These are phyloP conservation scores for Masticophis lateralis DNA, from an alignment of 2,797 vertebrate genomes.

Conservation along the genomic window DNA sequence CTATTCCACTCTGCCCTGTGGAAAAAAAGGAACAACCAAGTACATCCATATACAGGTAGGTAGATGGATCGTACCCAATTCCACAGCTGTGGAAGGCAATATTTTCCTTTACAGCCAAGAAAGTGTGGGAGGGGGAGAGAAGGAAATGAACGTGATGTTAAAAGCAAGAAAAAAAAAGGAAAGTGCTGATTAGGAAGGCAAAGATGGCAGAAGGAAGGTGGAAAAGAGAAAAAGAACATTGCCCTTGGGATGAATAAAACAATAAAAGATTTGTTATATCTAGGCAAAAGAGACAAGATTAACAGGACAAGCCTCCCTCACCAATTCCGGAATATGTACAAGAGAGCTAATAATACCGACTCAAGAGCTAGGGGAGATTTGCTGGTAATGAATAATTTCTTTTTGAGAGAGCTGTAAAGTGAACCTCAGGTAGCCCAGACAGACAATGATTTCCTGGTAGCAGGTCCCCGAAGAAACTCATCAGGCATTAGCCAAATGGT, in stretches of 20 bases:
- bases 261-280: conserved; percentile 44
- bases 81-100: conserved; percentile 44
- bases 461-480: not conserved
- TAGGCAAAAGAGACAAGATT: conserved; percentile 39
- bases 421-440: conserved; percentile 9
- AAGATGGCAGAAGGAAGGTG: conserved; percentile 41
- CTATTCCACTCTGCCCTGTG: conserved; percentile 27
- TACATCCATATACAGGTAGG: conserved; percentile 16
- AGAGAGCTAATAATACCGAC: conserved; percentile 26
- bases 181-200: conserved; percentile 60
- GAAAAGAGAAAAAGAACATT: conserved; percentile 5
- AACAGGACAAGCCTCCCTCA: not conserved
- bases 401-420: not conserved
- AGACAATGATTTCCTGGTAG: not conserved
- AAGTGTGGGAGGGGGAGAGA: conserved; percentile 16
- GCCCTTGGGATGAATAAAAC: conserved; percentile 42
- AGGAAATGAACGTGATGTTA: conserved; percentile 51
- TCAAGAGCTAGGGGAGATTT: conserved; percentile 14
- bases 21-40: conserved; percentile 35
- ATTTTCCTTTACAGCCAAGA: conserved; percentile 42
- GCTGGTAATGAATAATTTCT: not conserved
- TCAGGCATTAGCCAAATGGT: conserved; percentile 22
- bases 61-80: not conserved
- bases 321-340: conserved; percentile 11
- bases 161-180: conserved; percentile 50